These are phyloP conservation scores for Xiphophorus maculatus DNA, from an alignment of 2,113 vertebrate genomes.

Conservation along the genomic window DNA sequence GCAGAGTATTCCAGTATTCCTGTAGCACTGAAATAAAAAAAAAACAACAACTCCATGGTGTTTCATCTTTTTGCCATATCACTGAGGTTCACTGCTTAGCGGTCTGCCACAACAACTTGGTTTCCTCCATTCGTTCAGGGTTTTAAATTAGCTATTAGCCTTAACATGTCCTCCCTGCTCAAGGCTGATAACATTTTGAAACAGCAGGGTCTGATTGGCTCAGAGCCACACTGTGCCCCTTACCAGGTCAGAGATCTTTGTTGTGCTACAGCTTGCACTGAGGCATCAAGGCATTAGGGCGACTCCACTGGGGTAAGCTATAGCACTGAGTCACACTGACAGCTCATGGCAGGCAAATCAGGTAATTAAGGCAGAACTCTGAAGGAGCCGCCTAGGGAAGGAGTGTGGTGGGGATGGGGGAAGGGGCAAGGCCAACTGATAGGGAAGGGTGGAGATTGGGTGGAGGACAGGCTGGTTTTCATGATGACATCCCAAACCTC, in stretches of 20 bases:
- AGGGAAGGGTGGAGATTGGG: constrained; percentile 31
- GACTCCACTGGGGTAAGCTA: constrained; percentile 58
- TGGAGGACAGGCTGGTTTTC: constrained; percentile 58
- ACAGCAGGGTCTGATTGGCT: constrained; percentile 39
- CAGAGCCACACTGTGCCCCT: constrained; percentile 44
- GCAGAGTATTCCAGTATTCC: constrained; percentile 16
- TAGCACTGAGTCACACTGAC: constrained; percentile 65
- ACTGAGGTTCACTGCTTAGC: constrained; percentile 11
- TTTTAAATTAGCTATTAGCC: constrained; percentile 49
- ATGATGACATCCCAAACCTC: constrained; percentile 54
- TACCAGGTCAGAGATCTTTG: constrained; percentile 48
- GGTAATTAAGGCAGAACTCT: constrained; percentile 80
- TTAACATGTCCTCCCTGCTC: constrained; percentile 14
- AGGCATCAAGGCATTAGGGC: constrained; percentile 61
- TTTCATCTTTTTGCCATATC: constrained; percentile 21
- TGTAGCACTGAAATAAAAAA: constrained; percentile 24
- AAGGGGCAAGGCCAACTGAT: constrained; percentile 30
- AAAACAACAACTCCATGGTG: background rate
- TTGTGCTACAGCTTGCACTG: constrained; percentile 40
- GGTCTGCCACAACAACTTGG: constrained; percentile 11
- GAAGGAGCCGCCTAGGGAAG: constrained; percentile 57
- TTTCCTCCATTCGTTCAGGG: constrained; percentile 2
- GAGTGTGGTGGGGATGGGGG: constrained; percentile 42
- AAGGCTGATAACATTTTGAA: constrained; percentile 42
- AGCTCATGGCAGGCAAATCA: constrained; percentile 67